phyloP scores from a whole-genome alignment of 2,113 vertebrate species.

The Phoenicopterus ruber region DNA sequence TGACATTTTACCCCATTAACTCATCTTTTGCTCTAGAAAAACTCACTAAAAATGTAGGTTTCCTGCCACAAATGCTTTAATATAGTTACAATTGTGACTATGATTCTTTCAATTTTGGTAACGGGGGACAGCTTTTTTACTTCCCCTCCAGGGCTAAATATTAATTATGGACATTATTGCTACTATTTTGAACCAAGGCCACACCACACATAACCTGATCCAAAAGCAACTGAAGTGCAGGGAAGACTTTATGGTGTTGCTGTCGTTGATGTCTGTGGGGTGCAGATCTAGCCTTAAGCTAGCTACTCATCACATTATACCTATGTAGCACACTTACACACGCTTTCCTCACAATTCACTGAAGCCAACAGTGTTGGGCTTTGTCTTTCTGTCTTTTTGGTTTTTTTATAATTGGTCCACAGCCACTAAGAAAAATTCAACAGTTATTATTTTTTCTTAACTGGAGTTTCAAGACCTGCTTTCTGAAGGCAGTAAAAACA shows the following conservation, averaged over 20 bases:
- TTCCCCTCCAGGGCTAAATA: background rate
- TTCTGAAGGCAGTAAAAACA: background rate
- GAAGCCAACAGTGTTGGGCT: background rate
- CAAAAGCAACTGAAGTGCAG: background rate
- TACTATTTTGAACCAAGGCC: slow-evolving; percentile 41
- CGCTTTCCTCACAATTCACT: background rate
- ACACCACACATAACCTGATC: background rate
- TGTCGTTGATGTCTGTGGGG: background rate
- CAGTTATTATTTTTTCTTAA: too few relatives aligned
- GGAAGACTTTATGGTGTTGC: background rate
- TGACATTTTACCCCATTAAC: background rate
- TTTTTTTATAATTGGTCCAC: background rate
- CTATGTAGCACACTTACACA: background rate
- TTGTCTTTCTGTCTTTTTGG: background rate
- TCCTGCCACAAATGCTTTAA: background rate
- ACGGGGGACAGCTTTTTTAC: background rate
- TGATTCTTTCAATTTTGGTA: background rate
- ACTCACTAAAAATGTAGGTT: background rate
- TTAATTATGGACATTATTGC: slow-evolving; percentile 30
- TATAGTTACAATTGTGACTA: background rate
- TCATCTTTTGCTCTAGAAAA: background rate
- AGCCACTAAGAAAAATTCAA: background rate
- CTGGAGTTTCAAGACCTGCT: background rate
- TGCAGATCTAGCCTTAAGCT: background rate
- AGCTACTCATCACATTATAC: background rate